Evolutionary conservation across 1,140 invertebrate species (phyloP).

Genomic region (Aporrectodea caliginosa): DNA sequence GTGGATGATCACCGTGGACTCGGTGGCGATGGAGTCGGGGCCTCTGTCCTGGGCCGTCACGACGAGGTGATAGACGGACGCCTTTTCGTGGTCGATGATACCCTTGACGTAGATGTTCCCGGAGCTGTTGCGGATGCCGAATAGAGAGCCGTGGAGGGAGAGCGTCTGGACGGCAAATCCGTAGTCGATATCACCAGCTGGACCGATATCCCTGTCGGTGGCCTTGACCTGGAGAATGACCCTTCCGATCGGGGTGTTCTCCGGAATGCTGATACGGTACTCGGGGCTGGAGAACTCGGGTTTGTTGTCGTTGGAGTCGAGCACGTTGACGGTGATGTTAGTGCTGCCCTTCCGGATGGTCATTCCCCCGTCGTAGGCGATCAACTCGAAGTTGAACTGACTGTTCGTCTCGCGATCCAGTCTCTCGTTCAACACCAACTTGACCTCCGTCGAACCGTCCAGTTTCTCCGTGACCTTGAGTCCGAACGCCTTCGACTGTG

Average conservation of each 20-base stretch:
- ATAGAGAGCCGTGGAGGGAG: conserved; percentile 33
- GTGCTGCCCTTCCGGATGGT: neutral
- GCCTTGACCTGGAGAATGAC: conserved; percentile 63
- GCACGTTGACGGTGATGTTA: neutral
- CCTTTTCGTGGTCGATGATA: conserved; percentile 24
- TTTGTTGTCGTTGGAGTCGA: conserved; percentile 1
- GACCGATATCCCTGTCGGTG: conserved; percentile 9
- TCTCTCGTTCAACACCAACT: conserved; percentile 12
- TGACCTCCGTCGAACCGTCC: conserved; percentile 23
- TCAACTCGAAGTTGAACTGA: conserved; percentile 5
- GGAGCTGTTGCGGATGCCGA: conserved; percentile 37
- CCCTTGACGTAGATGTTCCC: conserved; percentile 30
- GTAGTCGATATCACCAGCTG: conserved; percentile 66
- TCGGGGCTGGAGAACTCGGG: neutral
- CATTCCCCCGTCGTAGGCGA: conserved; percentile 9
- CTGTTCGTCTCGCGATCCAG: conserved; percentile 26
- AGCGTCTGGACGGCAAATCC: conserved; percentile 30
- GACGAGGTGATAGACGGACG: conserved; percentile 14
- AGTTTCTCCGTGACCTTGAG: conserved; percentile 18
- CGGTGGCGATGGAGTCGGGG: conserved; percentile 7
- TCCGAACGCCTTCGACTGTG: conserved; percentile 6
- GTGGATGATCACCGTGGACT: conserved; percentile 39
- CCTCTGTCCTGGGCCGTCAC: conserved; percentile 2
- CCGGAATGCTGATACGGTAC: conserved; percentile 25
- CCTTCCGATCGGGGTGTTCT: conserved; percentile 52